Evolutionary conservation across 2,113 vertebrate genomes (phyloP), one percentile per base, ranked within the genome.

Genomic region (Clupea harengus): DNA sequence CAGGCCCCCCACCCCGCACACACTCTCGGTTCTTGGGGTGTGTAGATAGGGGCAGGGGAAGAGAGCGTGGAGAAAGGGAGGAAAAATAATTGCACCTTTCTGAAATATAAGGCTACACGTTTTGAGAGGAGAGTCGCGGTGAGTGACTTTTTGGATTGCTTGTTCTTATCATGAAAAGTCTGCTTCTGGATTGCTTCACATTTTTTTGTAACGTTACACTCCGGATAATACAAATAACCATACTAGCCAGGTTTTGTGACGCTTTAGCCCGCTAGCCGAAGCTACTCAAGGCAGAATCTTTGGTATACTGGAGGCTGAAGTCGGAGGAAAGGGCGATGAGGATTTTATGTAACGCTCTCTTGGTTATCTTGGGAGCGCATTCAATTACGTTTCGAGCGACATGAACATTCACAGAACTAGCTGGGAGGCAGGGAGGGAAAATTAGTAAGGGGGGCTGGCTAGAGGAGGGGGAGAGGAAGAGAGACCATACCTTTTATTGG

Each of bases 21-120:
- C 93, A 91, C 93, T 91, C 91, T 92, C 88, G 84, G 91, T 89
- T 92, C 92, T 90, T 90, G 93, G 94, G 94, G 94, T 94, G 94
- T 94, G 93, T 92, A 94, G 94, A 91, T 89, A 81, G 93, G 93
- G 95, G 90, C 91, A 89, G 89, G 93, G 93, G 89, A 25, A 87
- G 84, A 93, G 88, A 92, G 89, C 91, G 92, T 93, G 93, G 91
- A 93, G 90, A 83, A 83, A 39, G 39, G 39, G 25, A 80, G 67
- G 52, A 22, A 52, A 82, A 86, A 67, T 78, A 52, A n/a, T 39
- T 45, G 4, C 81, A 39, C 28, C 20, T 85, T 39, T 47, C 47
- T 81, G 86, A 85, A 75, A 88, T 84, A 39, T 80, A 82, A 81
- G 82, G 89, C 87, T 49, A 46, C 87, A 49, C 84, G 81, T 85